These are phyloP conservation scores for Sceloporus undulatus DNA, from an alignment of 2,113 vertebrate genomes.

Conservation along the genomic window DNA sequence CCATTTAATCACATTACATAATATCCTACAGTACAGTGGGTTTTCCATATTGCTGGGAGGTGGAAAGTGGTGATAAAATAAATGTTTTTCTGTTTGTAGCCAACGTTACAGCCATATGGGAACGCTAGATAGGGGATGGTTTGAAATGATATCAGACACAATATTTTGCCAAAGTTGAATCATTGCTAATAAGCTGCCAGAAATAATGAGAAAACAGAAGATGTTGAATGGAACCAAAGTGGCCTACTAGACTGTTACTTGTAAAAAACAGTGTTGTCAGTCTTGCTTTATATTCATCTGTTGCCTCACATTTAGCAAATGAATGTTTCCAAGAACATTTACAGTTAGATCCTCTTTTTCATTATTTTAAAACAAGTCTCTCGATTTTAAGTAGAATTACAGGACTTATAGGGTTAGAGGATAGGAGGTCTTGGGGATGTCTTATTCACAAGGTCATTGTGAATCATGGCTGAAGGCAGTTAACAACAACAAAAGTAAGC, in stretches of 20 bases:
- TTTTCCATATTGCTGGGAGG: conserved; percentile 44
- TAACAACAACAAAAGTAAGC: background rate
- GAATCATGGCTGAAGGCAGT: too few relatives aligned
- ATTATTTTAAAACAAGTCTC: background rate
- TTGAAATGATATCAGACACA: conserved; percentile 46
- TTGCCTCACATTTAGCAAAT: conserved; percentile 11
- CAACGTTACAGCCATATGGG: conserved; percentile 36
- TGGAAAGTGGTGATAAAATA: conserved; percentile 38
- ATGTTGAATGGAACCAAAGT: conserved; percentile 41
- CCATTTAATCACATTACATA: conserved; percentile 25
- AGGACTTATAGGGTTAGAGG: too few relatives aligned
- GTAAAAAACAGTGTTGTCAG: background rate
- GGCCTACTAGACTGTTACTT: conserved; percentile 45
- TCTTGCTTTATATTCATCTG: conserved; percentile 4
- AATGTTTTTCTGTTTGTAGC: conserved; percentile 39
- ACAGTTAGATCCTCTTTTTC: background rate
- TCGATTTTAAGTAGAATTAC: background rate
- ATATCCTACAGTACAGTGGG: conserved; percentile 29
- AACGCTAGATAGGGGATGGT: conserved; percentile 31
- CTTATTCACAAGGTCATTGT: too few relatives aligned
- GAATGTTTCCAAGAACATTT: background rate
- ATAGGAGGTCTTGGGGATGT: too few relatives aligned
- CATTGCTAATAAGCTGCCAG: conserved; percentile 46
- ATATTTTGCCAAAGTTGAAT: conserved; percentile 48
- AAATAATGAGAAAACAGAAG: conserved; percentile 47